Evolutionary conservation across 2,797 vertebrate species (phyloP).

Genomic region (Lepidocolaptes lacrymiger): DNA sequence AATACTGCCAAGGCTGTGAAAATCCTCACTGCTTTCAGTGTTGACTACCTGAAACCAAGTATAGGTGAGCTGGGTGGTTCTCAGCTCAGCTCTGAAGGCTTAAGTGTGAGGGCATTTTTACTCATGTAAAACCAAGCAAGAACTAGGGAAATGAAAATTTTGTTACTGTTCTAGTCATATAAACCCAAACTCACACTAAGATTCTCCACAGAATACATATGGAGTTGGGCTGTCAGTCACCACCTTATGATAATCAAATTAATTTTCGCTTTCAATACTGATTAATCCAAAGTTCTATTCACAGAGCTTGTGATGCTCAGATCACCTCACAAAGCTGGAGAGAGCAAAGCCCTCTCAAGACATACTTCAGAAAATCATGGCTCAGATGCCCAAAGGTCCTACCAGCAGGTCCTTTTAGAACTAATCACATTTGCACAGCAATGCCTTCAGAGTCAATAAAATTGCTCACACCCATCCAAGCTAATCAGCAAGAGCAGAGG

Average conservation of each 20-base stretch:
- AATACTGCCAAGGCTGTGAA: neutral
- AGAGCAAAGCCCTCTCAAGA: neutral
- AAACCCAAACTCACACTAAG: neutral
- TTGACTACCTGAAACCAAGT: neutral
- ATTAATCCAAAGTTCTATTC: neutral
- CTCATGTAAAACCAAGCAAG: neutral
- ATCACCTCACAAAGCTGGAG: neutral
- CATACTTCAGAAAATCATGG: neutral
- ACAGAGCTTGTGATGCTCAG: neutral
- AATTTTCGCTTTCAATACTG: neutral
- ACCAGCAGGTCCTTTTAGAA: neutral
- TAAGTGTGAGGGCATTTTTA: fast-evolving
- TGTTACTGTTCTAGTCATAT: neutral
- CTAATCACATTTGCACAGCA: neutral
- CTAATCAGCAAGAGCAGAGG: neutral
- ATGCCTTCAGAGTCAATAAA: neutral
- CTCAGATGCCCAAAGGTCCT: neutral
- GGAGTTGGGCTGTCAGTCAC: neutral
- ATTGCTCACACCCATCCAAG: neutral
- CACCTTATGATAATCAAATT: neutral
- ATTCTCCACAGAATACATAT: fast-evolving
- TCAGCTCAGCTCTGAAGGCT: neutral
- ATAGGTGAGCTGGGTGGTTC: neutral
- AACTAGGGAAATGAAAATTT: neutral
- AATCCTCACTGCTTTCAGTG: neutral